Evolutionary conservation across 2,797 vertebrate species (phyloP), one percentile per base, ranked within the genome.

Genomic region (Notolabrus celidotus): DNA sequence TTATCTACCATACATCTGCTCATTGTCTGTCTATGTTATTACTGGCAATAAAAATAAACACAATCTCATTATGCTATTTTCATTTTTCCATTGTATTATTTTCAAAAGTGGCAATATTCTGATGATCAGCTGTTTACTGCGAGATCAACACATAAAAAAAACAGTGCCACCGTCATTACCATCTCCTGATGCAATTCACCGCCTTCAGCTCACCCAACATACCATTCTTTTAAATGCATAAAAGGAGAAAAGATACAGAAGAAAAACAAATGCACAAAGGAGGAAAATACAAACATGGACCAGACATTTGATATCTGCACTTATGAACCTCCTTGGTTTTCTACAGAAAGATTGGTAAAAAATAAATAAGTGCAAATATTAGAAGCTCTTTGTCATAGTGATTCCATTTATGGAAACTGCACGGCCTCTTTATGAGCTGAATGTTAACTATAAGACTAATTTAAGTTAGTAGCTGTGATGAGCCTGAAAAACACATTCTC

Each of bases 1-100:
- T 64, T 71, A 61, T 72, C 63, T 69, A 53, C 51, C 20, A 55
- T 49, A 15, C 31, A 66, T 49, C 25, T 66, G 45, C 69, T 54
- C 41, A 27, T 54, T 69, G 17, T 45, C 20, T 62, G 17, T 29
- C 29, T 27, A 39, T 55, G 25, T 50, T 50, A 29, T 50, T 50
- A 17, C 29, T n/a, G 20, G 22, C 20, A 22, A 12, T 22, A 41
- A 6, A 41, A n/a, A 16, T 10, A 42, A 3, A 8, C 19, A 20
- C 20, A 22, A 22, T 46, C 19, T 5, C 27, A n/a, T 4, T n/a
- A 12, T 15, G 25, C 10, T 10, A 14, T 22, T 31, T 6, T 31
- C 29, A 31, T 31, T 31, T 31, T 31, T 31, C 29, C 27, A 10
- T 5, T 31, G 12, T 7, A 10, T 43, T 10, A 22, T 22, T 46